phyloP scores from a whole-genome alignment of 2,113 vertebrate species.

The Forbesichthys agassizii region DNA sequence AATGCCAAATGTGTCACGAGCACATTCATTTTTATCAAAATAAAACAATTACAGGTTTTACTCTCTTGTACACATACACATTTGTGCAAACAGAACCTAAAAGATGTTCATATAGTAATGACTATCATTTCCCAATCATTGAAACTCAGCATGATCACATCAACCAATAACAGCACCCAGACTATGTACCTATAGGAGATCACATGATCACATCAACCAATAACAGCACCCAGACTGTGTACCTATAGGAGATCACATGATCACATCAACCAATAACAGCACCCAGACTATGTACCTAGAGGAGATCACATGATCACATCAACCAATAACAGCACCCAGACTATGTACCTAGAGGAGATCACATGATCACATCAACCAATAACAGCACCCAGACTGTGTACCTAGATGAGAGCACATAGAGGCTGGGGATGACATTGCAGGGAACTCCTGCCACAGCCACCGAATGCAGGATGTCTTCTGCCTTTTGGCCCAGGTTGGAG shows the following conservation, averaged over 20 bases:
- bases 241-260: neutral
- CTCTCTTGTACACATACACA: conserved; percentile 16
- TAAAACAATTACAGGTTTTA: too few relatives aligned
- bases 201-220: too few relatives aligned
- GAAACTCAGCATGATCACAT: neutral
- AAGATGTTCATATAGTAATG: neutral
- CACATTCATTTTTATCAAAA: too few relatives aligned
- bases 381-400: conserved; percentile 49
- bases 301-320: conserved; percentile 81
- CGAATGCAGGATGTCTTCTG: conserved; percentile 86
- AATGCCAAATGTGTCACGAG: too few relatives aligned
- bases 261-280: neutral
- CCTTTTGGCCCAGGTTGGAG: conserved; percentile 94
- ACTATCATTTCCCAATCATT: neutral
- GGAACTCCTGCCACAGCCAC: conserved; percentile 87
- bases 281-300: conserved; percentile 80
- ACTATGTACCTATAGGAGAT: too few relatives aligned
- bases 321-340: neutral
- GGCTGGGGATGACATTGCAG: conserved; percentile 81
- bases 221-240: neutral
- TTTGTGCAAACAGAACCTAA: neutral
- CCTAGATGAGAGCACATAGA: conserved; percentile 95
- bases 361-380: neutral
- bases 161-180: too few relatives aligned
- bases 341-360: neutral